A percentile compares a stretch with the other conserved stretches of the same genome.
Conservation (phyloP, 2,888 invertebrate species). For the Phorcus lineatus region DNA sequence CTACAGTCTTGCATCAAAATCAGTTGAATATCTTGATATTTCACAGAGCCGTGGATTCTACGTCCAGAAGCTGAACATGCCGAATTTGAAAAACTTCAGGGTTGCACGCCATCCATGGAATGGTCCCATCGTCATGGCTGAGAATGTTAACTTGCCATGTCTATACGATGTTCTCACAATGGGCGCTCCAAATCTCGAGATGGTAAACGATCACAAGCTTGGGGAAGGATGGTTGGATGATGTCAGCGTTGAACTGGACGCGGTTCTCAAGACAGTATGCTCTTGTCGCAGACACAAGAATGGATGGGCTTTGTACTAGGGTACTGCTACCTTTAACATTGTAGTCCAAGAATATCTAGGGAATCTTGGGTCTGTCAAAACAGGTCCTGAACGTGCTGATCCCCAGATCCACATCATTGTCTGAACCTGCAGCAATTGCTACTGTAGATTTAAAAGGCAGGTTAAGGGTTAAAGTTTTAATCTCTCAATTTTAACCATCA, state of each 20-base stretch:
- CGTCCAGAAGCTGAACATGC: slow-evolving; percentile 61
- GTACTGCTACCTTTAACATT: not conserved
- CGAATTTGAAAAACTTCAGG: slow-evolving; percentile 61
- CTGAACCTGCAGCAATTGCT: no score
- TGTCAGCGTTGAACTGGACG: slow-evolving; percentile 59
- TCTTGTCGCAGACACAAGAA: slow-evolving; percentile 66
- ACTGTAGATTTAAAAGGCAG: no score
- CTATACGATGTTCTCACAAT: slow-evolving; percentile 63
- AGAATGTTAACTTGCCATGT: slow-evolving; percentile 66
- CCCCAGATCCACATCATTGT: no score
- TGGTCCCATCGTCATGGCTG: slow-evolving; percentile 61
- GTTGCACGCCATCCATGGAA: slow-evolving; percentile 70
- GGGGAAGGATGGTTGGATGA: slow-evolving; percentile 57
- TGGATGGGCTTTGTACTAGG: slow-evolving; percentile 58
- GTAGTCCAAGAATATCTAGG: not conserved
- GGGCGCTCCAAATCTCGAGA: slow-evolving; percentile 66
- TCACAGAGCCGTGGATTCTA: slow-evolving; percentile 73
- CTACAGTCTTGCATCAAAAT: slow-evolving; percentile 60
- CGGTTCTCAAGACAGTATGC: slow-evolving; percentile 66
- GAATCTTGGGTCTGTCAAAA: no score
- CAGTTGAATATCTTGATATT: slow-evolving; percentile 70
- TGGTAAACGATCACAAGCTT: slow-evolving; percentile 68
- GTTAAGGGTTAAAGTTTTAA: no score
- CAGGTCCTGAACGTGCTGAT: no score
- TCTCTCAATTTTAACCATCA: no score